Evolutionary conservation across 2,888 invertebrate species (phyloP), one percentile per base, ranked within the genome.

Genomic region (Pheosia tremula): DNA sequence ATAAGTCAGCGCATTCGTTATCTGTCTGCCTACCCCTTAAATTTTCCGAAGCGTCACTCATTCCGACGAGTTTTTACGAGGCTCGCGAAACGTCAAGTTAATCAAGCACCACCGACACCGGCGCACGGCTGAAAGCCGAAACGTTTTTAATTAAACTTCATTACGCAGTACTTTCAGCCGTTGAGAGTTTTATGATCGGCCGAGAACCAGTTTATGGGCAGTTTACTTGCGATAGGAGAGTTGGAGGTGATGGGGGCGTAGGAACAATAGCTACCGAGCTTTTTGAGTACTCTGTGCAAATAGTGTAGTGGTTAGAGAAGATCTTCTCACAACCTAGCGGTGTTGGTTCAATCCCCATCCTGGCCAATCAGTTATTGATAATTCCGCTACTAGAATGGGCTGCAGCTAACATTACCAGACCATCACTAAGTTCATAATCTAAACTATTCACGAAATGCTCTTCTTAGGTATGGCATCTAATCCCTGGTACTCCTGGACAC

Each of bases 141-240:
- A 83, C 76, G 84, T 83, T 89, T 91, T 90, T 90, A 91, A 91
- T 91, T 90, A 90, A 89, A 82, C 77, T 79, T 81, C 79, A 86
- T 88, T 85, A 85, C 83, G 77, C 79, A 81, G 77, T 83, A 84
- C 81, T 84, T 83, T 81, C 75, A 74, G 70, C 79, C 77, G 80
- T 83, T 82, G 81, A 83, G 70, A 69, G 65, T 78, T 82, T 78
- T 80, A 80, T 71, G 70, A 71, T 64, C 63, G 62, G 59, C 54
- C 66, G 64, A 62, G 63, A 71, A 67, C 63, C 64, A 62, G 58
- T 71, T 66, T 65, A 71, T 64, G 59, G 61, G 67, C 58, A 49
- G 37, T 39, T 11, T 7, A 13, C 6, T 50, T 5, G 13, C 13
- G 50, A 50, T n/a, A 49, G 49, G n/a, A 5, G 49, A n/a, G 49